These are phyloP conservation scores for Dromococcyx pavoninus DNA, from an alignment of 2,797 vertebrate genomes.

Conservation along the genomic window DNA sequence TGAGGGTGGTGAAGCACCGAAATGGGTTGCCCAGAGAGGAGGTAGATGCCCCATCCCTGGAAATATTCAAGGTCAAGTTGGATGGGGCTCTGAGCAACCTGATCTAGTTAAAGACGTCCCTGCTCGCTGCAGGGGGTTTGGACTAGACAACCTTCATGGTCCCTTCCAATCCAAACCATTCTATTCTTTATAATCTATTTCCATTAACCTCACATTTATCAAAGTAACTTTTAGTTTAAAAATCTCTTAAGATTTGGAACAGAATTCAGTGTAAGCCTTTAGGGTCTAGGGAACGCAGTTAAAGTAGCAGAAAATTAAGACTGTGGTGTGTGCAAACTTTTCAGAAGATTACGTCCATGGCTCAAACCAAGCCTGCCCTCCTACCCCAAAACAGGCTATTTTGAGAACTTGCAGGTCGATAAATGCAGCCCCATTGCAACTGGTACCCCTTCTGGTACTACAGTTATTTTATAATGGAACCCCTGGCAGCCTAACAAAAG, in stretches of 20 bases:
- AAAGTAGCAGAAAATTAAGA: not conserved
- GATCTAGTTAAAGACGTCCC: too few species aligned
- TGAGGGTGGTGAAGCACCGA: too few species aligned
- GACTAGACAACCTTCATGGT: too few species aligned
- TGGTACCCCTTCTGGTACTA: not conserved
- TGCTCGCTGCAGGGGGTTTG: too few species aligned
- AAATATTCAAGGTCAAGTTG: too few species aligned
- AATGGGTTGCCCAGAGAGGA: too few species aligned
- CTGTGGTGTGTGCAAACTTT: not conserved
- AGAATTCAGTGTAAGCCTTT: not conserved
- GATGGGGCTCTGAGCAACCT: too few species aligned
- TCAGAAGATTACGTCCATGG: not conserved
- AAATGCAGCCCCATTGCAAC: not conserved
- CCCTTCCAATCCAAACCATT: too few species aligned
- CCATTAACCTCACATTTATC: not conserved
- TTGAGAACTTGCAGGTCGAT: not conserved
- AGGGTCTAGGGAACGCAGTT: not conserved
- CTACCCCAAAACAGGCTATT: not conserved
- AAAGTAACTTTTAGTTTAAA: not conserved
- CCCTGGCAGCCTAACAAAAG: not conserved
- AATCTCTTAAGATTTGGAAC: not conserved
- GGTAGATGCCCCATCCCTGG: too few species aligned
- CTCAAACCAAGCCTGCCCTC: not conserved
- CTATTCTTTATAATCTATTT: not conserved
- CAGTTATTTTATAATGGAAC: not conserved